Conservation (phyloP, 1,140 invertebrate species). For the Druon quercuslanigerum region DNA sequence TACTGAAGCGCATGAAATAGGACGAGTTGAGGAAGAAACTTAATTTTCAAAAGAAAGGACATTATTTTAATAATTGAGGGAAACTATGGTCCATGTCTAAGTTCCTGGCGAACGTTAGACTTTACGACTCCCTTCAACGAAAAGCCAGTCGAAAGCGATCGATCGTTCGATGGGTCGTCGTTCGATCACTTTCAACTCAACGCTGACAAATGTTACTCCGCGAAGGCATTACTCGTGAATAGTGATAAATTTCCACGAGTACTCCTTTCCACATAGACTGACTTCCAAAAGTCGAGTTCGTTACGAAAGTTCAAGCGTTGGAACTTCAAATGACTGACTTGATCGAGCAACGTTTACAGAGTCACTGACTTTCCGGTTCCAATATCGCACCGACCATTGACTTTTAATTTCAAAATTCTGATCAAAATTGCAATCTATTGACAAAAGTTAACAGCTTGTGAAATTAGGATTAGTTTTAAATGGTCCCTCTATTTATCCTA, state of each 20-base stretch:
- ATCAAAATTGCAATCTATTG: not conserved
- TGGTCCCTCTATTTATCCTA: too few relatives aligned
- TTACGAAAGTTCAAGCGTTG: conserved; percentile 59
- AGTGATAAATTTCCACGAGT: conserved; percentile 50
- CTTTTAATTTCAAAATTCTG: not conserved
- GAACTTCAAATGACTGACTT: conserved; percentile 46
- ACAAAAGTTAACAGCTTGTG: too few relatives aligned
- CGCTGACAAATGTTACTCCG: conserved; percentile 47
- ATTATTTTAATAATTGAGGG: conserved; percentile 59
- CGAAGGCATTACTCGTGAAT: conserved; percentile 51
- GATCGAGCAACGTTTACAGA: conserved; percentile 44
- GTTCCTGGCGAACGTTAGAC: conserved; percentile 34
- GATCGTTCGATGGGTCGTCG: conserved; percentile 29
- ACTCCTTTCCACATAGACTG: conserved; percentile 26
- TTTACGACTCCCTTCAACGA: conserved; percentile 22
- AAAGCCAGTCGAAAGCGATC: conserved; percentile 22
- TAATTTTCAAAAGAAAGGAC: conserved; percentile 17
- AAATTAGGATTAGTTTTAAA: too few relatives aligned
- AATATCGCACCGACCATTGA: not conserved
- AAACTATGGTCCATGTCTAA: conserved; percentile 38
- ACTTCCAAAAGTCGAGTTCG: conserved; percentile 52
- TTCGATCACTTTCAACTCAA: conserved; percentile 43
- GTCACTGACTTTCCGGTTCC: conserved; percentile 35
- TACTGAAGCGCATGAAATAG: not conserved
- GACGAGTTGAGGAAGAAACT: not conserved